These are phyloP conservation scores for Isichthys henryi DNA, from an alignment of 2,113 vertebrate genomes.

Conservation along the genomic window DNA sequence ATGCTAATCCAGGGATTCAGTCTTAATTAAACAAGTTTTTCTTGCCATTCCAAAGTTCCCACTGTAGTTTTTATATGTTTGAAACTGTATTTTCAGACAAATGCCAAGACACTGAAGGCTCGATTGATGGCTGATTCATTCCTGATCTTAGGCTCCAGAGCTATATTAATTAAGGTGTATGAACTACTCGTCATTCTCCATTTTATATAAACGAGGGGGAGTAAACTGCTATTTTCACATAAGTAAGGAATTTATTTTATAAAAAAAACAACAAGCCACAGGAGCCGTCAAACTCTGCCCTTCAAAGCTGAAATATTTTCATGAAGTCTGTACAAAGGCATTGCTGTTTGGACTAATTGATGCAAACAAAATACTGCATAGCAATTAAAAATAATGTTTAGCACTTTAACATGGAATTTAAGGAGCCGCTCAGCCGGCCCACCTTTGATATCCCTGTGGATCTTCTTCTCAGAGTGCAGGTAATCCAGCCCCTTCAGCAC, in stretches of 20 bases:
- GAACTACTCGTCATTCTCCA: background rate
- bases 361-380: background rate
- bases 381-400: background rate
- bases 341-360: background rate
- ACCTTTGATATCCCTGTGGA: slow-evolving; percentile 89
- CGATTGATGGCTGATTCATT: background rate
- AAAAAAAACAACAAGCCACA: background rate
- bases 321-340: background rate
- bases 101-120: background rate
- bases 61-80: background rate
- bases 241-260: background rate
- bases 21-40: background rate
- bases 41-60: background rate
- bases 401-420: background rate
- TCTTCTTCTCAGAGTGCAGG: slow-evolving; percentile 85
- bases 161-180: background rate
- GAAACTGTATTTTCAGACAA: background rate
- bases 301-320: background rate
- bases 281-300: background rate
- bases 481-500: slow-evolving; percentile 85
- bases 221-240: background rate
- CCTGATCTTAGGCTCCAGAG: background rate
- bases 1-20: background rate
- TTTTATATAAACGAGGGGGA: background rate
- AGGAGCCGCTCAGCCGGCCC: background rate